These are phyloP conservation scores for Agapostemon virescens DNA, from an alignment of 2,888 invertebrate species.

Conservation along the genomic window DNA sequence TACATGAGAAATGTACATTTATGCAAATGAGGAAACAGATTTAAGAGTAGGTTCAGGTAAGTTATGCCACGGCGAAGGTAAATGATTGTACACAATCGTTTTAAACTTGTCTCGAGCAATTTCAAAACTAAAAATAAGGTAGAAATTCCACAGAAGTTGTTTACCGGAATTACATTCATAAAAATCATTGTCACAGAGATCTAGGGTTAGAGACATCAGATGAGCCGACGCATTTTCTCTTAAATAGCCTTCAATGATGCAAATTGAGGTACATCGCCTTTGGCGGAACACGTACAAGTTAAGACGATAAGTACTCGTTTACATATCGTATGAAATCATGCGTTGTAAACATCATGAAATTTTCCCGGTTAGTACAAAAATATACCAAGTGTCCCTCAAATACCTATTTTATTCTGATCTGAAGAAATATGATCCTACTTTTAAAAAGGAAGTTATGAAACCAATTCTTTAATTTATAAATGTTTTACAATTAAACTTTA, in stretches of 20 bases:
- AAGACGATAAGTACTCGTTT: slow-evolving; percentile 27
- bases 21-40: too few relatives aligned
- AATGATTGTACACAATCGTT: too few relatives aligned
- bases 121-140: neutral
- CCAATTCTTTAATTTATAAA: neutral
- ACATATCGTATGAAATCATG: neutral
- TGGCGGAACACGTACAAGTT: slow-evolving; percentile 36
- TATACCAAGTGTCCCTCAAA: neutral
- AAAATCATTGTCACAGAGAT: neutral
- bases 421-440: neutral
- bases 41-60: too few relatives aligned
- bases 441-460: neutral
- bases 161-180: neutral
- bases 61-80: too few relatives aligned
- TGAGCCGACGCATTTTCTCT: neutral
- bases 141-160: neutral
- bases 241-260: slow-evolving; percentile 13
- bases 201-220: slow-evolving; percentile 11
- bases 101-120: neutral
- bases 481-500: neutral
- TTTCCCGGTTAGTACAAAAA: slow-evolving; percentile 3
- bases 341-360: neutral
- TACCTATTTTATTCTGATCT: neutral
- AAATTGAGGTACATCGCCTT: slow-evolving; percentile 36
- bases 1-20: too few relatives aligned